Percentiles rank a stretch among this genome's conserved stretches.
These are phyloP conservation scores for Macaria liturata DNA, from an alignment of 2,888 invertebrate genomes.

Conservation along the genomic window DNA sequence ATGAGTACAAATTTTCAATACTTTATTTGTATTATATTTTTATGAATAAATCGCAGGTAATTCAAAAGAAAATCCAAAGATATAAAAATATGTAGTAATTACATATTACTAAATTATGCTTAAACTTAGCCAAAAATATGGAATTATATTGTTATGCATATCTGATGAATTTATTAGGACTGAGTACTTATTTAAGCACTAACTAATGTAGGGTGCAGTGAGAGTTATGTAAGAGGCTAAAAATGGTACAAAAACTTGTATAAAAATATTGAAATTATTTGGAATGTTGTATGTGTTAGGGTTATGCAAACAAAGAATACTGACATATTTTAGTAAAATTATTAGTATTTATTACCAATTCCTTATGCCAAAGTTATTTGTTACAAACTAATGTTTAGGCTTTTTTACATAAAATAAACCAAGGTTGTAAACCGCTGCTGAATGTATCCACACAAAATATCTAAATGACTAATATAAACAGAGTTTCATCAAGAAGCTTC, in stretches of 20 bases:
- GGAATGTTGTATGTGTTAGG: conserved; percentile 65
- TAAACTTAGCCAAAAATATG: conserved; percentile 46
- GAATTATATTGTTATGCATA: conserved; percentile 18
- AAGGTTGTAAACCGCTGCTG: too few relatives aligned
- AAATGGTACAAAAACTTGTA: conserved; percentile 43
- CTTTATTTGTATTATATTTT: conserved; percentile 71
- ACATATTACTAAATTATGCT: conserved; percentile 66
- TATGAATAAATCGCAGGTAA: conserved; percentile 63
- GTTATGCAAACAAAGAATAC: conserved; percentile 37
- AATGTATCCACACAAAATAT: too few relatives aligned
- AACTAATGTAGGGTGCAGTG: conserved; percentile 1
- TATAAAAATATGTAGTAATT: conserved; percentile 62
- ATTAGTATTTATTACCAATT: conserved; percentile 22
- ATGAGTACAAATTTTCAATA: conserved; percentile 67
- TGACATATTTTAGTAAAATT: conserved; percentile 22
- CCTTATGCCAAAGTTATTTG: conserved; percentile 15
- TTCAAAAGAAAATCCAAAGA: conserved; percentile 60
- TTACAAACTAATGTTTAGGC: conserved; percentile 9
- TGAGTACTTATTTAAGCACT: conserved; percentile 15
- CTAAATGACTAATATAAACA: too few relatives aligned
- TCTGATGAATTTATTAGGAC: conserved; percentile 10
- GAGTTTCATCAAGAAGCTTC: too few relatives aligned
- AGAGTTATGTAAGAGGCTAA: conserved; percentile 8
- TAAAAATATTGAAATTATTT: conserved; percentile 57
- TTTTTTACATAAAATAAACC: not conserved